Conservation (phyloP, 1,140 invertebrate species). For the Bombus fervidus region DNA sequence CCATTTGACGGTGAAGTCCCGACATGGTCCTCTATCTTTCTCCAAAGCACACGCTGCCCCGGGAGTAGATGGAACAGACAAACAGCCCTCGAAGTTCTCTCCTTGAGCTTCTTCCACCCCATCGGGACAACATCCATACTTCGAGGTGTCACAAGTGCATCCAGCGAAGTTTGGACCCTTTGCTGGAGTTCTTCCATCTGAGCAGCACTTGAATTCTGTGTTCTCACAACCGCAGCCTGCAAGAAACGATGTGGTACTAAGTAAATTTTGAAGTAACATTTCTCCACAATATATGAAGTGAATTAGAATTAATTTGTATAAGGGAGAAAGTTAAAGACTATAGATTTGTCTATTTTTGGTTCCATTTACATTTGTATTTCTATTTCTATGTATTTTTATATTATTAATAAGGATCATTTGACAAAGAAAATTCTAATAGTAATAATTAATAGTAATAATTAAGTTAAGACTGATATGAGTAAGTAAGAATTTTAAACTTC, state of each 20-base stretch:
- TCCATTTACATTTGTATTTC: not conserved
- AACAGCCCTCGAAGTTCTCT: conserved; percentile 92
- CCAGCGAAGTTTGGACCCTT: conserved; percentile 87
- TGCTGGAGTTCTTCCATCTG: conserved; percentile 90
- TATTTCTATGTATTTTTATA: not conserved
- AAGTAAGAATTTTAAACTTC: no score
- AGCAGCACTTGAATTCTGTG: conserved; percentile 93
- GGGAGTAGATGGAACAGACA: conserved; percentile 85
- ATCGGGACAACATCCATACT: conserved; percentile 94
- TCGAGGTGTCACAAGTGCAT: conserved; percentile 90
- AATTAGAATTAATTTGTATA: not conserved
- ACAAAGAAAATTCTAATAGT: no score
- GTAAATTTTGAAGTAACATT: not conserved
- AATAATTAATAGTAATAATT: no score
- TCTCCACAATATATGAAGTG: not conserved
- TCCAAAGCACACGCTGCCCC: conserved; percentile 89
- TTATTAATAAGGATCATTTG: not conserved
- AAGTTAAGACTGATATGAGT: no score
- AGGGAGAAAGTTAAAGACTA: not conserved
- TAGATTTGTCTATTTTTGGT: not conserved
- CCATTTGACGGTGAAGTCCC: conserved; percentile 94
- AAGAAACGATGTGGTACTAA: not conserved
- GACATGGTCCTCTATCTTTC: conserved; percentile 90
- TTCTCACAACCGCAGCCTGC: conserved; percentile 92
- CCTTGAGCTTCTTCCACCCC: conserved; percentile 90